Conservation (phyloP, 2,888 invertebrate species). For the Fissipunctia ypsillon region DNA sequence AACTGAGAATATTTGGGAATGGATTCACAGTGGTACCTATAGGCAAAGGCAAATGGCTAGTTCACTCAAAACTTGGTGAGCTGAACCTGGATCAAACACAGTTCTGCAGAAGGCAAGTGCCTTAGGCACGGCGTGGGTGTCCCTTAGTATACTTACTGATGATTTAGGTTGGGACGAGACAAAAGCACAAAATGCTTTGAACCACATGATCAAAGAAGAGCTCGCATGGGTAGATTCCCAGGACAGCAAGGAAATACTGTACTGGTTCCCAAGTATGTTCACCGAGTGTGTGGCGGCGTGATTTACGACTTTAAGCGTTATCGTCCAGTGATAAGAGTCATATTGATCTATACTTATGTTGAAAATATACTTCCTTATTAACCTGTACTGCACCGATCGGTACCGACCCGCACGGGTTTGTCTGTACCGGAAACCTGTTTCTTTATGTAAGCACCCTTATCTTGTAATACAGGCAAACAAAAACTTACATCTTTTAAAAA, state of each 20-base stretch:
- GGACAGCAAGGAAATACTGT: constrained; percentile 91
- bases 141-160: constrained; percentile 91
- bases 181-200: constrained; percentile 93
- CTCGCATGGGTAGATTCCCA: constrained; percentile 98
- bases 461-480: not conserved
- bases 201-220: constrained; percentile 97
- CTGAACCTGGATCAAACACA: constrained; percentile 97
- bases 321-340: constrained; percentile 42
- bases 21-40: constrained; percentile 97
- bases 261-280: constrained; percentile 97
- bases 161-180: constrained; percentile 94
- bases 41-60: constrained; percentile 95
- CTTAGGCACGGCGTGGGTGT: constrained; percentile 92
- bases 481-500: not conserved
- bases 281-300: constrained; percentile 93
- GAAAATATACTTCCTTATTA: constrained; percentile 58
- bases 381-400: too few relatives aligned
- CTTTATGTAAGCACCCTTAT: too few relatives aligned
- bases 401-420: too few relatives aligned
- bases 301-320: constrained; percentile 37
- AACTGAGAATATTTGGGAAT: constrained; percentile 97
- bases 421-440: too few relatives aligned
- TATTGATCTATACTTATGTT: constrained; percentile 56
- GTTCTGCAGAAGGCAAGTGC: constrained; percentile 94
- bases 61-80: constrained; percentile 99